Base-by-base conservation (phyloP, 2,797 vertebrate genomes). In the Muscicapa comitata region DNA sequence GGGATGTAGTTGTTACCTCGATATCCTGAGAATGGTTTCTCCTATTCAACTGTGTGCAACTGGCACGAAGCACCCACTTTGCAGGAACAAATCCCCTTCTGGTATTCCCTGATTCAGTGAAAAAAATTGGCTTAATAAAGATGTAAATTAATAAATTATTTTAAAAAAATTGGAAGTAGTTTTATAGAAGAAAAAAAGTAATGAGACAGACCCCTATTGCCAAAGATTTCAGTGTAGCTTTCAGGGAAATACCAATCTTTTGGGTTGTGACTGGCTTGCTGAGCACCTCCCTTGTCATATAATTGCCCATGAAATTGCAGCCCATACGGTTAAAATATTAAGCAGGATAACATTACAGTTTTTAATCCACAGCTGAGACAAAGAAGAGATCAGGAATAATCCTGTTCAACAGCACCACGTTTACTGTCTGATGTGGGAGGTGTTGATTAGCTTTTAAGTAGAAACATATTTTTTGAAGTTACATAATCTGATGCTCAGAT, bases 271-370 rank as follows among this genome's bases (percentile, higher is more conserved):
- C 77, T 92, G 91, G 57, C 68, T 95, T 79, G 48, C 57, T 84
- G 90, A 93, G 65, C 75, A 58, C 86, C 88, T 94, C 65, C 43
- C 85, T 87, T 93, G 86, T 93, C 93, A 78, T 87, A 93, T 93
- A 96, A 96, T 96, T 96, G 90, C 72, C 94, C 95, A 54, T 96
- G 95, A 97, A 97, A 95, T 95, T 94, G 66, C 80, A 90, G 82
- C 88, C 86, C 95, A 95, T 96, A 96, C 54, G 72, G 95, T 96
- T 95, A 97, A 97, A 96, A 96, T 95, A 97, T 97, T 97, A 96
- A 94, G 82, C 57, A 74, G 95, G 96, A 94, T 97, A 96, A 90
- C 90, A 88, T 96, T 97, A 96, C 96, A 88, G 58, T 74, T 90
- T 93, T 94, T 96, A 95, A 97, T 97, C 95, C 95, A 89, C 80